Percentiles rank a stretch among this genome's conserved stretches.
Evolutionary conservation across 2,113 vertebrate species (phyloP).

Genomic region (Ageneiosus marmoratus): DNA sequence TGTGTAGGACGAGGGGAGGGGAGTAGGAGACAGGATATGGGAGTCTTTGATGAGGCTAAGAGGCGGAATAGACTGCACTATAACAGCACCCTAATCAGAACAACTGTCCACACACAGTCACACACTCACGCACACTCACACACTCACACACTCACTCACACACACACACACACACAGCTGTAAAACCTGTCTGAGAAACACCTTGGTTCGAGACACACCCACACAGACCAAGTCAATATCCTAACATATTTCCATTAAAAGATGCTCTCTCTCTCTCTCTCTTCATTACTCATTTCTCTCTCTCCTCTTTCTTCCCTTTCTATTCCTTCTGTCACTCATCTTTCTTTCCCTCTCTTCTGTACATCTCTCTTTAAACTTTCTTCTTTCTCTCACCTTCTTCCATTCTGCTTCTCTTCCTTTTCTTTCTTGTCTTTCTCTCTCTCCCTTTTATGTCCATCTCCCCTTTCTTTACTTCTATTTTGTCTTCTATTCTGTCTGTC

Average conservation of each 20-base stretch:
- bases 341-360: too few relatives aligned
- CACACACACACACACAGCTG: conserved; percentile 17
- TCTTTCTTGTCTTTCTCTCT: too few relatives aligned
- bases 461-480: too few relatives aligned
- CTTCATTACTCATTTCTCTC: too few relatives aligned
- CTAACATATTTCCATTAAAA: not conserved
- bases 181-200: conserved; percentile 43
- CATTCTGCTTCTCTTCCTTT: too few relatives aligned
- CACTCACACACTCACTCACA: conserved; percentile 2
- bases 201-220: conserved; percentile 28
- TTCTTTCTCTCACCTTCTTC: too few relatives aligned
- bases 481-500: too few relatives aligned
- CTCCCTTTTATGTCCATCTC: too few relatives aligned
- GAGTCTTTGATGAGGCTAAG: conserved; percentile 84
- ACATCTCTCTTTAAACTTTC: too few relatives aligned
- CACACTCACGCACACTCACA: conserved; percentile 14
- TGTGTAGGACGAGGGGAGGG: conserved; percentile 58
- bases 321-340: not conserved
- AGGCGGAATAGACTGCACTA: conserved; percentile 77
- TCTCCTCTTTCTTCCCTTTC: too few relatives aligned
- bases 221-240: not conserved
- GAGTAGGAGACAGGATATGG: conserved; percentile 90
- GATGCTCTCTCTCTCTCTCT: not conserved
- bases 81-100: conserved; percentile 61
- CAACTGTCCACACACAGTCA: conserved; percentile 43